Percentiles rank a stretch among this genome's conserved stretches.
phyloP scores from a whole-genome alignment of 2,888 invertebrate species.

The Rotaria socialis region DNA sequence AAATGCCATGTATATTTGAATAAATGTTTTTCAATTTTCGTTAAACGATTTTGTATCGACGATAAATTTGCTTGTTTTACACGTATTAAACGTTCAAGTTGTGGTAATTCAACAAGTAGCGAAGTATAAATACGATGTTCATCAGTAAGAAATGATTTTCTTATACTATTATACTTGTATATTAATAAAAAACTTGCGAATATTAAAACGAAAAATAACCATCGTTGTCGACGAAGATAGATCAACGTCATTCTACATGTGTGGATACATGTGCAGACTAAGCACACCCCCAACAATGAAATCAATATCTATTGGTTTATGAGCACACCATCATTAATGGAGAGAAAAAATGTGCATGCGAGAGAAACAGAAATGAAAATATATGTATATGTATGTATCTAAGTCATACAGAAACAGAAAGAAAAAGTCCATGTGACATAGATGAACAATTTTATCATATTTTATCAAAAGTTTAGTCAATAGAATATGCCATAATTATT shows the following conservation, averaged over 20 bases:
- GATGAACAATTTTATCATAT: no score
- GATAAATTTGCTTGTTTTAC: background rate
- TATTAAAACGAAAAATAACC: background rate
- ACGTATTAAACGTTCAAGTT: conserved; percentile 4
- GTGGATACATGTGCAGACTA: no score
- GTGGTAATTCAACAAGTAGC: conserved; percentile 6
- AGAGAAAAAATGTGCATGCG: no score
- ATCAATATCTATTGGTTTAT: no score
- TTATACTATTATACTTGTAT: background rate
- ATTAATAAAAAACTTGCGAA: background rate
- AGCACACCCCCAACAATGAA: no score
- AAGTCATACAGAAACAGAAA: no score
- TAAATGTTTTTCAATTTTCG: background rate
- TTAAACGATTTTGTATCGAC: background rate
- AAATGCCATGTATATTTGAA: conserved; percentile 16
- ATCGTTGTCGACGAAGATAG: background rate
- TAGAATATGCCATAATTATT: no score
- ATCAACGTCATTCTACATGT: background rate
- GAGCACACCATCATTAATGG: no score
- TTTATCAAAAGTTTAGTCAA: no score
- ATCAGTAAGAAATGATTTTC: background rate
- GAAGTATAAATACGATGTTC: conserved; percentile 25
- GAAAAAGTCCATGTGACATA: no score
- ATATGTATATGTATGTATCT: no score
- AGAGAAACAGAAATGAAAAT: no score